These are phyloP conservation scores for Tachina grossa DNA, from an alignment of 2,888 invertebrate genomes.

Conservation along the genomic window DNA sequence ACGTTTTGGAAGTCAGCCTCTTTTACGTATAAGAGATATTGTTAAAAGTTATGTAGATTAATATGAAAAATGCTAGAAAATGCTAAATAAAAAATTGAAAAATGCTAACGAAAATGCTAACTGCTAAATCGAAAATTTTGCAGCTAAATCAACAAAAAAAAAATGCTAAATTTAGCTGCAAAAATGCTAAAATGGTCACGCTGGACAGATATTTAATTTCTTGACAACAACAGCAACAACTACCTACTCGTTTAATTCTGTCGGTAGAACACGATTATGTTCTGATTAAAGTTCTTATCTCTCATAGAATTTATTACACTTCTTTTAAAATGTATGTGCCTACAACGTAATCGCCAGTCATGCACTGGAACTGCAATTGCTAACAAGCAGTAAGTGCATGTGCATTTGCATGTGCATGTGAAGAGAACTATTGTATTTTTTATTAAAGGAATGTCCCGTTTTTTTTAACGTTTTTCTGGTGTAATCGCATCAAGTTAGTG, in stretches of 20 bases:
- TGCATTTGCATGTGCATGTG: background rate
- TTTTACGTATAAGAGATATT: too few species aligned
- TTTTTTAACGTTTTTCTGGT: slow-evolving; percentile 5
- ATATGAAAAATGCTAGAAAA: too few species aligned
- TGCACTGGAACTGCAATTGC: slow-evolving; percentile 50
- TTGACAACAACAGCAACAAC: background rate
- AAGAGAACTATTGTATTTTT: slow-evolving; percentile 31
- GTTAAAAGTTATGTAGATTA: too few species aligned
- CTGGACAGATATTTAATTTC: slow-evolving; percentile 8
- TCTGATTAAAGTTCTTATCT: background rate
- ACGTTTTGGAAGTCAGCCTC: too few species aligned
- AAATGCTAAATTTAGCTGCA: too few species aligned
- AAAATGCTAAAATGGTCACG: too few species aligned
- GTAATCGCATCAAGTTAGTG: slow-evolving; percentile 20
- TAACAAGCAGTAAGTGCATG: background rate
- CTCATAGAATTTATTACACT: background rate
- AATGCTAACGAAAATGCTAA: too few species aligned
- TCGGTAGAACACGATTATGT: slow-evolving; percentile 42
- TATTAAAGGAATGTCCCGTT: slow-evolving; percentile 32
- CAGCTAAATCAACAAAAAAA: too few species aligned
- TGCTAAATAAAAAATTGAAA: too few species aligned
- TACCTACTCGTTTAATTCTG: slow-evolving; percentile 15
- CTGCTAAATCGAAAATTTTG: too few species aligned
- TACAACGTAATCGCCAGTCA: slow-evolving; percentile 29
- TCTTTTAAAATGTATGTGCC: background rate